Evolutionary conservation across 2,888 invertebrate species (phyloP), one percentile per base, ranked within the genome.

Genomic region (Emesis russula): DNA sequence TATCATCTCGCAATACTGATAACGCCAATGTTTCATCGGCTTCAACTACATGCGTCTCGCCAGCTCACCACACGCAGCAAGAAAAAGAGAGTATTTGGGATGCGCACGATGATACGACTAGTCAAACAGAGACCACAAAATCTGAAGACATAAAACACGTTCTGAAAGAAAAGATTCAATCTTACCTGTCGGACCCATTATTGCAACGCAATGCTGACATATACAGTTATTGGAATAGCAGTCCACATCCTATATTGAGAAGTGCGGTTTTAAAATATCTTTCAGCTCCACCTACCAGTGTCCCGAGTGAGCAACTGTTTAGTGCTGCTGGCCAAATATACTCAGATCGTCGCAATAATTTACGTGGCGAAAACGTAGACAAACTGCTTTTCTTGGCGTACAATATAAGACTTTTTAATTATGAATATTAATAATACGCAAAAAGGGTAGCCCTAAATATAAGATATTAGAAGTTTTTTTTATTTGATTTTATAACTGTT

Each of bases 71-170:
- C 78, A 86, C 81, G 41, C 83, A 88, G 58, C 88, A 86, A 78
- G 85, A 86, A 86, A 86, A 83, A 83, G 81, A 86, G 78, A 83
- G 83, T 86, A 81, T 88, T 74, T 86, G 86, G 83, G 86, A 88
- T 81, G 79, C 75, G 68, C 71, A 86, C 79, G 86, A 88, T 81
- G 74, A 81, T 74, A 81, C 81, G 18, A 68, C 87, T 85, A 81
- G 48, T 81, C 66, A 81, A 33, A 85, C 53, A 58, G 81, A 85
- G 66, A 75, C 63, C 25, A 77, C 38, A 58, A 73, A 58, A 78
- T 78, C 58, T 71, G 76, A 83, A 76, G 73, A 78, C 36, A 38
- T n/a, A 83, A 78, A 63, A 53, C 31, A 41, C 41, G 38, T 87
- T 66, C 70, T 83, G 44, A 87, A 88, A 86, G 75, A 80, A 85